Evolutionary conservation across 2,888 invertebrate genomes (phyloP), one percentile per base, ranked within the genome.

Genomic region (Lasioglossum vierecki): DNA sequence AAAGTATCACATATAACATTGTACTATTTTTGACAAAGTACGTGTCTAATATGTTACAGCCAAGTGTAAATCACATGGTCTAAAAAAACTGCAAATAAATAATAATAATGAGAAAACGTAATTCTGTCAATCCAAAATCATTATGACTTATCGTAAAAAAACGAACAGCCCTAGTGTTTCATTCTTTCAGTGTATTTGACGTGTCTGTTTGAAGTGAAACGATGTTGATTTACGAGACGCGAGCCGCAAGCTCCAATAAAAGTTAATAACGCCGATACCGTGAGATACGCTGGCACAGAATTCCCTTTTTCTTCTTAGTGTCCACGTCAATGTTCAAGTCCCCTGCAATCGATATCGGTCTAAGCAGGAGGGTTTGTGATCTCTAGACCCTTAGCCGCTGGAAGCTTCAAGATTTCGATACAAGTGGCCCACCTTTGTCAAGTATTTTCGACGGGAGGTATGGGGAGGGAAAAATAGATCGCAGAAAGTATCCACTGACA

Each of bases 371-470:
- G 71, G 57, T 41, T n/a, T 75, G 81, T 15, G 80, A 84, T 80
- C 79, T 80, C 85, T 57, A 18, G 79, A 79, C 79, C 79, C 66
- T 49, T 49, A 15, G 66, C 46, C 80, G 46, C 76, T 80, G 80
- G 41, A 41, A 57, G 57, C 81, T 70, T n/a, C 71, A 70, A 80
- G 83, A 79, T 82, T 75, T 80, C 46, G 79, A 63, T 74, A 44
- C 79, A 85, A 88, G 85, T 85, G 79, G 87, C 35, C 63, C 57
- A 83, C 87, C 87, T 85, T 85, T 79, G 72, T 88, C 74, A 79
- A 85, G 84, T 73, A 76, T 81, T 71, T 81, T 75, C 83, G 84
- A 70, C 76, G 26, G 57, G 71, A 35, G 73, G 11, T 30, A 39
- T 35, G 63, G 66, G 77, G 30, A 68, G 15, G 71, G 77, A 75